phyloP scores from a whole-genome alignment of 2,888 invertebrate genomes.

The Steinernema carpocapsae region DNA sequence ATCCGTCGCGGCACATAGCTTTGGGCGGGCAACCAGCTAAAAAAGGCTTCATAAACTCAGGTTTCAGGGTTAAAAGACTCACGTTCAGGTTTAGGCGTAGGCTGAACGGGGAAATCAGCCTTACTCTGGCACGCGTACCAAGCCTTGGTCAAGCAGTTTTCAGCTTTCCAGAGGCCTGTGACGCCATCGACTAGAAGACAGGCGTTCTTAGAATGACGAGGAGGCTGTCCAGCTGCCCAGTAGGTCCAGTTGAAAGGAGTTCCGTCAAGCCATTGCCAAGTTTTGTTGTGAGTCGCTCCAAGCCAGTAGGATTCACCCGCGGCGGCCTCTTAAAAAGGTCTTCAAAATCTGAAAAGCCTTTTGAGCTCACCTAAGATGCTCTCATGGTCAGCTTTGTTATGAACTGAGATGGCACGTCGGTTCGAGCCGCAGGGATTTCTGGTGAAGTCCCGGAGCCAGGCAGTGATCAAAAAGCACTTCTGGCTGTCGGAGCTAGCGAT shows the following conservation, averaged over 20 bases:
- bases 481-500: neutral
- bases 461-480: neutral
- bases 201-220: too few species aligned
- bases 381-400: neutral
- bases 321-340: neutral
- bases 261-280: constrained; percentile 5
- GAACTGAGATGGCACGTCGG: neutral
- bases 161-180: neutral
- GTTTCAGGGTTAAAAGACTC: neutral
- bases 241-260: neutral
- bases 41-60: neutral
- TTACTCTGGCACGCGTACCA: neutral
- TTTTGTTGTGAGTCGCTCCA: neutral
- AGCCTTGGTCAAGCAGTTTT: neutral
- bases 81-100: neutral
- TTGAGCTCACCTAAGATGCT: neutral
- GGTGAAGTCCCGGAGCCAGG: neutral
- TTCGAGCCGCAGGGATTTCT: too few species aligned
- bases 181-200: neutral
- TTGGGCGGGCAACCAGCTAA: neutral
- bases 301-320: neutral
- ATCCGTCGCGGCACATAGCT: neutral
- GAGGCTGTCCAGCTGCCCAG: neutral
- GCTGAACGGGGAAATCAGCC: neutral
- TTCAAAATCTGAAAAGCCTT: neutral